Percentiles rank a stretch among this genome's conserved stretches.
Evolutionary conservation across 92 coral and sea anemone species (phyloP).

Genomic region (Epizoanthus fatuus): DNA sequence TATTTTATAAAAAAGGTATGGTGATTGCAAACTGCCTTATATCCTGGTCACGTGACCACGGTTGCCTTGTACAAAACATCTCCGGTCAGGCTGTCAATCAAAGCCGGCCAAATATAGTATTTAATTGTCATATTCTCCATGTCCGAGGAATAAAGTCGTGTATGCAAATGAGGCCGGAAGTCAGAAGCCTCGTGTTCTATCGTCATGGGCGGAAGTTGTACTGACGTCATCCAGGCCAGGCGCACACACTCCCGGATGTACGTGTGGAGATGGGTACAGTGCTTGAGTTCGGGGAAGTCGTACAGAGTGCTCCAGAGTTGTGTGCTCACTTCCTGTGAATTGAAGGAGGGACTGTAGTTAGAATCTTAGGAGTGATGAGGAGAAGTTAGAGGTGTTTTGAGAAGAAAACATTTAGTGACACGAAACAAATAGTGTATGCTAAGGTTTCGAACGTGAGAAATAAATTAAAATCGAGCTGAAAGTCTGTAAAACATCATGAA

Average conservation of each 20-base stretch:
- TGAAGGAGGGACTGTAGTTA: background rate
- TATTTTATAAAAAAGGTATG: no score
- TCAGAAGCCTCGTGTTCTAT: slow-evolving; percentile 77
- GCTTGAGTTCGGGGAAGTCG: slow-evolving; percentile 94
- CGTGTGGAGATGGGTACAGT: slow-evolving; percentile 72
- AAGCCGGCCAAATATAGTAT: slow-evolving; percentile 95
- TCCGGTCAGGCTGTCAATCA: slow-evolving; percentile 80
- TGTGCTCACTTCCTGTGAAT: slow-evolving; percentile 76
- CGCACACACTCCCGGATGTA: slow-evolving; percentile 94
- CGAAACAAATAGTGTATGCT: no score
- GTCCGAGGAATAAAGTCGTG: slow-evolving; percentile 82
- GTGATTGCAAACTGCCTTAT: background rate
- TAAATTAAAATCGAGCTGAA: no score
- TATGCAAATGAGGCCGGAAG: slow-evolving; percentile 76
- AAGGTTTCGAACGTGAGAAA: no score
- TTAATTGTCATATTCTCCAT: slow-evolving; percentile 58
- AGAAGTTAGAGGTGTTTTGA: no score
- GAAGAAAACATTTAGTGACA: no score
- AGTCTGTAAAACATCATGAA: no score
- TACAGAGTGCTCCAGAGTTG: slow-evolving; percentile 91
- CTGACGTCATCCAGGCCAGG: slow-evolving; percentile 90
- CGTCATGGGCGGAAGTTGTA: slow-evolving; percentile 89
- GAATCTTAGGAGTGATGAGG: background rate
- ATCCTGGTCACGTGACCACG: slow-evolving; percentile 82
- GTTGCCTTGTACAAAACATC: slow-evolving; percentile 86